phyloP scores from a whole-genome alignment of 64 coral and sea anemone species.

The Montipora cactus region DNA sequence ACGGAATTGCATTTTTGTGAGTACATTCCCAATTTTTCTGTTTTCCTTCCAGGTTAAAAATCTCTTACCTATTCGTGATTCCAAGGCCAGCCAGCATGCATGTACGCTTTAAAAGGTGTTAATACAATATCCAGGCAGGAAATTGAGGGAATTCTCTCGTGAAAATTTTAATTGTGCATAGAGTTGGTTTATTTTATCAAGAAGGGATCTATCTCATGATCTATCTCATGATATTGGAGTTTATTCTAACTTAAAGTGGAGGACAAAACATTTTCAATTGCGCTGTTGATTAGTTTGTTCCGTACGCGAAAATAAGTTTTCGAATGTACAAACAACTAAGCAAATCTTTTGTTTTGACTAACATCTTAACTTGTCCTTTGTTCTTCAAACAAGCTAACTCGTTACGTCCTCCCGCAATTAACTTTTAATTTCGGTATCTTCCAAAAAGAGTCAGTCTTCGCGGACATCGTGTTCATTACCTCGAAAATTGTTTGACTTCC shows the following conservation, averaged over 20 bases:
- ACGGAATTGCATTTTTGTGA: background rate
- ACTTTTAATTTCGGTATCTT: background rate
- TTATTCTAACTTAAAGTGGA: background rate
- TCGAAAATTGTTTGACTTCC: background rate
- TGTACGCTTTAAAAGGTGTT: background rate
- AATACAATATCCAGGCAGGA: background rate
- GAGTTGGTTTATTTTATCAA: background rate
- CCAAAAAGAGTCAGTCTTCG: background rate
- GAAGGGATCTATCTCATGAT: background rate
- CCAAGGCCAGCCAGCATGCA: background rate
- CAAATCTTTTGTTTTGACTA: background rate
- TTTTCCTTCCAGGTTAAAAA: background rate
- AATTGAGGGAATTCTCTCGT: background rate
- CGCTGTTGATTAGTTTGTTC: background rate
- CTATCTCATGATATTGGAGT: background rate
- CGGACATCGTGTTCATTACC: background rate
- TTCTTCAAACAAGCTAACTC: background rate
- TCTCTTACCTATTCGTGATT: background rate
- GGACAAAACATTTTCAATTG: background rate
- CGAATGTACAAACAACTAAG: background rate
- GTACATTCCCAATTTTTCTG: background rate
- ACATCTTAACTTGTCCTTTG: background rate
- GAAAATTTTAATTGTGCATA: background rate
- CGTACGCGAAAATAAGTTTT: background rate
- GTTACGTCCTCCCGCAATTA: background rate